Conservation (phyloP, 2,888 invertebrate species). For the Coelopa pilipes region DNA sequence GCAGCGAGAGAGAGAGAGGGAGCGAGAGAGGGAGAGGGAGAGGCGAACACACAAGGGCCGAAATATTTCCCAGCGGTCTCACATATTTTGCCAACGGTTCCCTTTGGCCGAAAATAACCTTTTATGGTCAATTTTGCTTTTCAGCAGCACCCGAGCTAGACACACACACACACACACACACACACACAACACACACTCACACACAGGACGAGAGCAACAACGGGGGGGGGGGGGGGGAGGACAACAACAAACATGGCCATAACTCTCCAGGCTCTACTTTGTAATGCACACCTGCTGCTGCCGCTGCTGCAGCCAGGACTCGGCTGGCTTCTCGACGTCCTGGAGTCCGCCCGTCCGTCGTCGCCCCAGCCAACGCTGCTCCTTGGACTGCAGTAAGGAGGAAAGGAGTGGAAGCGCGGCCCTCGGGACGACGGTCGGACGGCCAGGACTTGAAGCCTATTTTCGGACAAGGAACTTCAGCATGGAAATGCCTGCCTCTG, state of each 20-base stretch:
- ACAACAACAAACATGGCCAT: conserved; percentile 41
- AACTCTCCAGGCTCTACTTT: conserved; percentile 40
- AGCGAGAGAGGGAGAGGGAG: background rate
- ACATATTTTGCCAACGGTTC: conserved; percentile 17
- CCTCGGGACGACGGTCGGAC: no score
- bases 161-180: background rate
- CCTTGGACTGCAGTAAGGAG: no score
- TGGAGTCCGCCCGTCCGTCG: no score
- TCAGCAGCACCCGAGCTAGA: background rate
- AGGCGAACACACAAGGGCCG: background rate
- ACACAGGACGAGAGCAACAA: background rate
- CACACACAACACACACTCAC: background rate
- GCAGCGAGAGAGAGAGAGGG: background rate
- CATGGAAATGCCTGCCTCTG: background rate
- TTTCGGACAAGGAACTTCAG: background rate
- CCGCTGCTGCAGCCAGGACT: background rate
- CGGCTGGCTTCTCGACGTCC: no score
- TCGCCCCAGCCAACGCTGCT: no score
- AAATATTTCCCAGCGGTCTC: conserved; percentile 10
- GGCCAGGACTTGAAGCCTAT: background rate
- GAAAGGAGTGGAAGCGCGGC: no score
- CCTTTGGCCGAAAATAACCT: conserved; percentile 13
- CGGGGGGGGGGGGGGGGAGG: background rate
- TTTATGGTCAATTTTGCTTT: conserved; percentile 19
- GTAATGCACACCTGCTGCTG: conserved; percentile 36